Evolutionary conservation across 2,888 invertebrate species (phyloP), one percentile per base, ranked within the genome.

Genomic region (Teleiodes luculella): DNA sequence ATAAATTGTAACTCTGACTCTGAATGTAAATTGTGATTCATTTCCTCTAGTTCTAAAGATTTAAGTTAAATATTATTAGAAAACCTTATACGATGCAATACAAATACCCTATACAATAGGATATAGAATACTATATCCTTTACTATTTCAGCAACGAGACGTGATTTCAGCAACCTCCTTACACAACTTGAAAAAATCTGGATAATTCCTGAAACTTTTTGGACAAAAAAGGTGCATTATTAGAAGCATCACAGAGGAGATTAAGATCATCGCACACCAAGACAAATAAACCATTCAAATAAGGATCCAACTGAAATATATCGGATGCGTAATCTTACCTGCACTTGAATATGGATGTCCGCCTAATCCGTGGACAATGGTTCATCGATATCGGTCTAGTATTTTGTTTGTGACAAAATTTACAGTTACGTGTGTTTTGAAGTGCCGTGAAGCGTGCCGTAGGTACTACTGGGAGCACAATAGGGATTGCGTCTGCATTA

Each of bases 281-380:
- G 76, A 67, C 83, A 73, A 74, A 76, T 41, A 10, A 11, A 67
- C 64, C 36, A 31, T 18, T 57, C 60, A 67, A 66, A 67, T 66
- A 76, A 72, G 68, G 62, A 66, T 67, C 68, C 62, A 62, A 63
- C 60, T 70, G 67, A 71, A 68, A 76, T 71, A 68, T 72, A 63
- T 60, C 57, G 64, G 36, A 39, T 39, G 24, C 20, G 31, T 52
- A 31, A 56, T 52, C 50, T 85, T 87, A 87, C 86, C 87, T 86
- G 86, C 74, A 65, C 74, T 65, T 78, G 68, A 82, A 80, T 24
- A 24, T 82, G 78, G 37, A 16, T 49, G 76, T 72, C 71, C 68
- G 65, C 67, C 55, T 82, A 84, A 86, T 85, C 84, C 78, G 58
- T 43, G 61, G 60, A 88, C 86, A 87, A 87, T 78, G 59, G 80